A percentile compares a stretch with the other conserved stretches of the same genome.
phyloP scores from a whole-genome alignment of 2,113 vertebrate species.

The Psittacus erithacus region DNA sequence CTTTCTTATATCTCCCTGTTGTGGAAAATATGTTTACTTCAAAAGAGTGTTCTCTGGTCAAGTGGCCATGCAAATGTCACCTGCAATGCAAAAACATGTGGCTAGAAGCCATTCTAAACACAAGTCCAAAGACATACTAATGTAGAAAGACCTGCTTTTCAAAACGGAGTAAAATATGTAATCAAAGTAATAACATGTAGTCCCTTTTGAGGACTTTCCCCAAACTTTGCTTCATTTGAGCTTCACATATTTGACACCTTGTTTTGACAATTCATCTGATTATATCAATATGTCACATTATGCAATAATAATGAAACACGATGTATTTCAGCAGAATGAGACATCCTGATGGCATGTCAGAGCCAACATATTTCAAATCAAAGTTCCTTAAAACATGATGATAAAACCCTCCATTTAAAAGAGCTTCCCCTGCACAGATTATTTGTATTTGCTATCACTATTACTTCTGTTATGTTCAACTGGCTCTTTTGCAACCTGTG shows the following conservation, averaged over 20 bases:
- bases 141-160: neutral
- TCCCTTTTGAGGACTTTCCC: slow-evolving; percentile 31
- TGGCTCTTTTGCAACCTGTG: neutral
- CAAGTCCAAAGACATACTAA: neutral
- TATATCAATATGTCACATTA: slow-evolving; percentile 63
- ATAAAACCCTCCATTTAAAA: neutral
- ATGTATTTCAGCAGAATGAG: slow-evolving; percentile 42
- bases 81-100: neutral
- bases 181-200: slow-evolving; percentile 41
- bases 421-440: neutral
- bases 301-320: slow-evolving; percentile 56
- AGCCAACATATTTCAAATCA: slow-evolving; percentile 40
- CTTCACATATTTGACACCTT: slow-evolving; percentile 58
- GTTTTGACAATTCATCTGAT: slow-evolving; percentile 63
- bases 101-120: neutral
- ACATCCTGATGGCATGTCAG: slow-evolving; percentile 52
- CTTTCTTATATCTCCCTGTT: neutral
- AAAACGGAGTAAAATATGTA: neutral
- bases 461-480: neutral
- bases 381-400: slow-evolving; percentile 15
- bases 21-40: neutral
- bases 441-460: neutral
- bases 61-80: neutral
- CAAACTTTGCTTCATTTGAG: slow-evolving; percentile 54
- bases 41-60: neutral